A percentile compares a stretch with the other conserved stretches of the same genome.
Evolutionary conservation across 2,797 vertebrate species (phyloP).

Genomic region (Varecia variegata): DNA sequence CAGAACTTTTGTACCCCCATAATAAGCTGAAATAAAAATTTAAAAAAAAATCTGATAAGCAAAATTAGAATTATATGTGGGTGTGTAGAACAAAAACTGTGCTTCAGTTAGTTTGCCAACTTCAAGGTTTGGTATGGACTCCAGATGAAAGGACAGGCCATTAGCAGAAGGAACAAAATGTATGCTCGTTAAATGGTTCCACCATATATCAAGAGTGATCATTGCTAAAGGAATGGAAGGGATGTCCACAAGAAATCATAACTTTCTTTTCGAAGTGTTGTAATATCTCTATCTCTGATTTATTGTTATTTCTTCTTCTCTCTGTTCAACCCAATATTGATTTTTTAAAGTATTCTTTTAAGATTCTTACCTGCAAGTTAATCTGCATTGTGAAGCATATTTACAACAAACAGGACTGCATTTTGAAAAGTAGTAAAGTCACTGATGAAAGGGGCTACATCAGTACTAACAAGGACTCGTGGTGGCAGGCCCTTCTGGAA

Average conservation of each 20-base stretch:
- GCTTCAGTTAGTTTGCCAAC: not conserved
- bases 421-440: constrained; percentile 89
- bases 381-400: constrained; percentile 79
- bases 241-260: not conserved
- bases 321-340: not conserved
- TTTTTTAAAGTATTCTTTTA: not conserved
- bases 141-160: not conserved
- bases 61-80: not conserved
- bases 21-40: too few species aligned
- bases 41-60: not conserved
- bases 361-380: constrained; percentile 82
- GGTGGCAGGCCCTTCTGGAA: constrained; percentile 87
- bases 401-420: constrained; percentile 81
- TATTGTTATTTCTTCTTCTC: not conserved
- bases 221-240: not conserved
- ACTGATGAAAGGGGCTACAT: constrained; percentile 82
- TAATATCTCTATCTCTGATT: not conserved
- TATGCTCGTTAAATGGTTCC: not conserved
- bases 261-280: not conserved
- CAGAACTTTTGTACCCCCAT: too few species aligned
- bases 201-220: not conserved
- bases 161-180: not conserved
- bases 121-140: not conserved
- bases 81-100: not conserved
- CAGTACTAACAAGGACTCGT: constrained; percentile 81